Base-by-base conservation (phyloP, 2,888 invertebrate species). In the Oxyscelio sp. region DNA sequence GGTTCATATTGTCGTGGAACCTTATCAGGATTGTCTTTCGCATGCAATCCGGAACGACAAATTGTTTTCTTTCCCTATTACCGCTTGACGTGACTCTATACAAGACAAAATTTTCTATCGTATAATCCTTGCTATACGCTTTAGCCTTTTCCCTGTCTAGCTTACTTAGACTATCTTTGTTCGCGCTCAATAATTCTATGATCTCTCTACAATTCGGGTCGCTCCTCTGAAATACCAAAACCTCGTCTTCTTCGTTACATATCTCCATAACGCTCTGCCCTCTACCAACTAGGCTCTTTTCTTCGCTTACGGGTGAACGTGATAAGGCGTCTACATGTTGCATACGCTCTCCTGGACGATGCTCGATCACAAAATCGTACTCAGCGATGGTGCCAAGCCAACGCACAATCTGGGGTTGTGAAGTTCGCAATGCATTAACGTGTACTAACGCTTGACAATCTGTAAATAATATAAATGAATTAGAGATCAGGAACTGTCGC, bases 361-460 rank as follows among this genome's bases (percentile, higher is more conserved):
- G 59, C 15, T 59, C 43, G 6, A 54, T 17, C 0, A 22, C 22
- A 15, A 54, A 54, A 9, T 54, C 54, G 15, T 54, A 54, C 13
- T 54, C 54, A 0, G 54, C 54, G n/a, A 54, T 54, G 0, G 31
- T 54, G 0, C 17, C 54, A 11, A 54, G 6, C 54, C 54, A 54
- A n/a, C 54, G 21, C 13, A 54, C 54, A 8, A 63, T 34, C 17
- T 63, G 48, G 11, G 66, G 66, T 21, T 66, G 52, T 21, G 13
- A 52, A 0, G 66, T 66, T 38, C 45, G 50, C 4, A 52, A 48
- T 2, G 58, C 78, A 48, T 90, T 89, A 15, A 89, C 58, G 63
- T 84, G 87, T 1, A 87, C 73, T n/a, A n/a, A n/a, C n/a, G n/a
- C n/a, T n/a, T n/a, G n/a, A n/a, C n/a, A n/a, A n/a, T n/a, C n/a